A percentile compares a stretch with the other conserved stretches of the same genome.
phyloP scores from a whole-genome alignment of 2,113 vertebrate species.

The Pongo abelii region DNA sequence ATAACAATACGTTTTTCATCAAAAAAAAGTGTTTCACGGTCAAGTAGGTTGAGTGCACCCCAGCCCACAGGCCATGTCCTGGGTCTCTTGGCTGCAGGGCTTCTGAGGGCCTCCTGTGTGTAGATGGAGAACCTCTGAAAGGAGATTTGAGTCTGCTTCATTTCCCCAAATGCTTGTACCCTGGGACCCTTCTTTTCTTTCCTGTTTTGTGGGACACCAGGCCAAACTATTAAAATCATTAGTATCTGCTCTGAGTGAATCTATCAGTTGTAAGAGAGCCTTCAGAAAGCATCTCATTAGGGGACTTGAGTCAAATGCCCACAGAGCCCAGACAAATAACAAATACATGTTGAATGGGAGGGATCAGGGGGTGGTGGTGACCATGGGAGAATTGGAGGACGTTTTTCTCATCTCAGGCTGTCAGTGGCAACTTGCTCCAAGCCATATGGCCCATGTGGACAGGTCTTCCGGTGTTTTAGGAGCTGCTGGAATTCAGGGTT shows the following conservation, averaged over 20 bases:
- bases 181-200: neutral
- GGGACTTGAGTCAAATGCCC: neutral
- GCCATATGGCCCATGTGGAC: accelerated
- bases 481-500: neutral
- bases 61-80: neutral
- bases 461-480: neutral
- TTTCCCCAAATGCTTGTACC: neutral
- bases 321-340: neutral
- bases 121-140: neutral
- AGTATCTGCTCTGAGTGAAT: neutral
- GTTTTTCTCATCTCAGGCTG: accelerated
- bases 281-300: neutral
- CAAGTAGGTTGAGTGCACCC: neutral
- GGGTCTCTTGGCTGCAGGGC: neutral
- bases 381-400: neutral
- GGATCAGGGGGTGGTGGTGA: neutral
- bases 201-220: neutral
- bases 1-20: neutral
- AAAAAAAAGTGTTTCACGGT: neutral
- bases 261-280: neutral
- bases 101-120: neutral
- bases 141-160: neutral
- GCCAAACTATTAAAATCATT: neutral
- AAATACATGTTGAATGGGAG: no score
- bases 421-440: neutral